A percentile compares a stretch with the other conserved stretches of the same genome.
Conservation (phyloP, 1,140 invertebrate genomes). For the Hyles euphorbiae region DNA sequence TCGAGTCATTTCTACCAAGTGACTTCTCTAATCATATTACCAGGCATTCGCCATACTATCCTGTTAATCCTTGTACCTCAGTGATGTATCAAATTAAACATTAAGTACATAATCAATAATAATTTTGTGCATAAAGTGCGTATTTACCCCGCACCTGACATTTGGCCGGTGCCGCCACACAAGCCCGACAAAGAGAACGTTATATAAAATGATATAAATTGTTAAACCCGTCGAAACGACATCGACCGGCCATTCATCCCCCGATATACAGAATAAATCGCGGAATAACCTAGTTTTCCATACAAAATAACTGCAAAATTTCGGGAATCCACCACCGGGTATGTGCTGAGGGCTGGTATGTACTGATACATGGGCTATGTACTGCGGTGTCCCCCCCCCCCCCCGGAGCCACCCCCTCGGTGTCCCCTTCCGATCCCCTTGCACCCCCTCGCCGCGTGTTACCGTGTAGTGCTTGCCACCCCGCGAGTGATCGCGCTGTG, state of each 20-base stretch:
- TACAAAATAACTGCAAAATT: conserved; percentile 74
- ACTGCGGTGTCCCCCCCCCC: conserved; percentile 48
- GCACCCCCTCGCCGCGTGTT: conserved; percentile 31
- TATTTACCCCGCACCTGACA: no score
- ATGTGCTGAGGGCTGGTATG: conserved; percentile 56
- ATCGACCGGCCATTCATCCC: conserved; percentile 33
- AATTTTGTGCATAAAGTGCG: no score
- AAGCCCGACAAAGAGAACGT: no score
- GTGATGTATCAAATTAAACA: no score
- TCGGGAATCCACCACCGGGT: conserved; percentile 55
- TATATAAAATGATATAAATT: conserved; percentile 1
- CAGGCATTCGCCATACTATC: no score
- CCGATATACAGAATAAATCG: conserved; percentile 61
- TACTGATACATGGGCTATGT: conserved; percentile 61
- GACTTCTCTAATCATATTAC: no score
- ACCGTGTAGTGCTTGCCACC: conserved; percentile 59
- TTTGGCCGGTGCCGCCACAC: no score
- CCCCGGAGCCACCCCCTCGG: conserved; percentile 25
- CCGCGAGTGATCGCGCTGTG: conserved; percentile 53
- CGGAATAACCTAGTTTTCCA: conserved; percentile 71
- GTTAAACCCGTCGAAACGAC: conserved; percentile 5
- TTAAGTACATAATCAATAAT: no score
- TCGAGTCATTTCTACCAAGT: no score
- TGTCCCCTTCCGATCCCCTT: conserved; percentile 15
- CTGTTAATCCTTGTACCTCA: no score